Conservation (phyloP, 1,140 invertebrate species). For the Drosophila pruinosa region DNA sequence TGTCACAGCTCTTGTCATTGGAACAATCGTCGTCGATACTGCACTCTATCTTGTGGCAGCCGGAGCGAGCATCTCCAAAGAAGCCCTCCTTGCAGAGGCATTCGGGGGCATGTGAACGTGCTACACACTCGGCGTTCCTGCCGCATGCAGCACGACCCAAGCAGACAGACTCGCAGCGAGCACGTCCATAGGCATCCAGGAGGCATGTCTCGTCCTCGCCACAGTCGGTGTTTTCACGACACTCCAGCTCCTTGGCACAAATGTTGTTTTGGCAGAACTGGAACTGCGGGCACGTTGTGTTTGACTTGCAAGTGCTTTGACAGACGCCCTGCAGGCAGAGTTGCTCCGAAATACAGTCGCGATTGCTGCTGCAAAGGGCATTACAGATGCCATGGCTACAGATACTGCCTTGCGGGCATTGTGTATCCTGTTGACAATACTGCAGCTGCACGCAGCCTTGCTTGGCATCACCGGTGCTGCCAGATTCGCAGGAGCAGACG, state of each 20-base stretch:
- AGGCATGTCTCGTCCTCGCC: slow-evolving; percentile 87
- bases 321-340: slow-evolving; percentile 91
- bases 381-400: slow-evolving; percentile 92
- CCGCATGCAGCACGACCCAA: slow-evolving; percentile 88
- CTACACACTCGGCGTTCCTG: slow-evolving; percentile 90
- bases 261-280: slow-evolving; percentile 92
- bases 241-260: slow-evolving; percentile 91
- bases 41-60: slow-evolving; percentile 91
- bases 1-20: slow-evolving; percentile 91
- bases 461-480: slow-evolving; percentile 92
- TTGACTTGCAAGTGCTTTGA: slow-evolving; percentile 90
- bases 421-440: slow-evolving; percentile 89
- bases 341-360: slow-evolving; percentile 92
- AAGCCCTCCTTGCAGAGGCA: slow-evolving; percentile 91
- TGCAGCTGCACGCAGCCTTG: slow-evolving; percentile 91
- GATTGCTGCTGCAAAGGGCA: slow-evolving; percentile 88
- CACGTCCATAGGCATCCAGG: slow-evolving; percentile 87
- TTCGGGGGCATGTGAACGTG: slow-evolving; percentile 87
- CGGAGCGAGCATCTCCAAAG: slow-evolving; percentile 90
- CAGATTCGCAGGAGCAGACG: slow-evolving; percentile 90
- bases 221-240: slow-evolving; percentile 88
- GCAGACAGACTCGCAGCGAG: slow-evolving; percentile 89
- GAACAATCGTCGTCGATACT: slow-evolving; percentile 88
- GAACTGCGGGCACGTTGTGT: slow-evolving; percentile 90
- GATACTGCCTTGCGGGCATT: slow-evolving; percentile 91